Percentiles rank a stretch among this genome's conserved stretches.
These are phyloP conservation scores for Salarias fasciatus DNA, from an alignment of 2,797 vertebrate species.

Conservation along the genomic window DNA sequence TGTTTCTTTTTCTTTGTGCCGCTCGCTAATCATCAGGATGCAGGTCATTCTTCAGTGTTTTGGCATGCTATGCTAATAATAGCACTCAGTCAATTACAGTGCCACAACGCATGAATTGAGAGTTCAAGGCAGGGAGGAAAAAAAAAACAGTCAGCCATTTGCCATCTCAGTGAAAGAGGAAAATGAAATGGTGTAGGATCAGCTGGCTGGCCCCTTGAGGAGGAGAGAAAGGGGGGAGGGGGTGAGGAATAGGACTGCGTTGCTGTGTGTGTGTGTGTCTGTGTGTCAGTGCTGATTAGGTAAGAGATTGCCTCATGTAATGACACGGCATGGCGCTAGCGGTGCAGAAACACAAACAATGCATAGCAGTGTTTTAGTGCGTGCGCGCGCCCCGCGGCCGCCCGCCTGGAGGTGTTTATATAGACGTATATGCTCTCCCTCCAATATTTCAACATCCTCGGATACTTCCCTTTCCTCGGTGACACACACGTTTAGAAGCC, in stretches of 20 bases:
- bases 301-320: slow-evolving; percentile 86
- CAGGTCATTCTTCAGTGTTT: neutral
- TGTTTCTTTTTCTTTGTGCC: too few species aligned
- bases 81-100: slow-evolving; percentile 38
- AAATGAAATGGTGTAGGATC: slow-evolving; percentile 84
- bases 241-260: slow-evolving; percentile 61
- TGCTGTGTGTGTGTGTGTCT: slow-evolving; percentile 32
- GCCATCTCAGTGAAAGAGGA: slow-evolving; percentile 72
- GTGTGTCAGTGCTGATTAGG: slow-evolving; percentile 83
- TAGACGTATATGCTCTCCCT: slow-evolving; percentile 50
- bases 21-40: too few species aligned
- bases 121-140: slow-evolving; percentile 18
- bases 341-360: slow-evolving; percentile 79
- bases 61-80: slow-evolving; percentile 27
- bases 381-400: slow-evolving; percentile 67
- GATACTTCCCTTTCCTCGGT: slow-evolving; percentile 31
- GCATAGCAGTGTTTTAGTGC: slow-evolving; percentile 78
- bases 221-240: slow-evolving; percentile 45
- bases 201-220: slow-evolving; percentile 78
- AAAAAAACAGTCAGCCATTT: slow-evolving; percentile 72
- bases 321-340: slow-evolving; percentile 82
- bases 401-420: slow-evolving; percentile 72
- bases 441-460: slow-evolving; percentile 64
- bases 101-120: slow-evolving; percentile 39
- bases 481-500: slow-evolving; percentile 45